Percentiles rank a stretch among this genome's conserved stretches.
Evolutionary conservation across 2,797 vertebrate genomes (phyloP).

Genomic region (Aselliscus stoliczkanus): DNA sequence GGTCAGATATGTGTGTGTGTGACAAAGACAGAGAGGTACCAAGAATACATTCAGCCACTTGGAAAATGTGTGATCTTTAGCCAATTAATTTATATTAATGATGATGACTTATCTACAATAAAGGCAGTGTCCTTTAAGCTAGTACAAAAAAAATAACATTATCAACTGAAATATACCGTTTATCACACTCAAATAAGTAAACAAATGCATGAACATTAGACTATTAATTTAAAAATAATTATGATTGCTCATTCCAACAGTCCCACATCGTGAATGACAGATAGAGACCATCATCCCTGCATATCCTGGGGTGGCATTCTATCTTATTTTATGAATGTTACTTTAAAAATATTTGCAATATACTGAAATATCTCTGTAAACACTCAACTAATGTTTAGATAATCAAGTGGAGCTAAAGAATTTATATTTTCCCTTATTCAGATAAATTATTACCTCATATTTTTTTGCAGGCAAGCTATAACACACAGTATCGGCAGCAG

Average conservation of each 20-base stretch:
- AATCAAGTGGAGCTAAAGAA: not conserved
- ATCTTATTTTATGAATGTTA: not conserved
- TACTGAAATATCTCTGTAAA: not conserved
- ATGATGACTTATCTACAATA: not conserved
- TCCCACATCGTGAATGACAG: not conserved
- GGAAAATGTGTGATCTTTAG: not conserved
- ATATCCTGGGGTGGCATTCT: accelerated
- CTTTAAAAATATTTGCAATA: not conserved
- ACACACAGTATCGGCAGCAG: not conserved
- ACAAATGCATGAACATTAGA: not conserved
- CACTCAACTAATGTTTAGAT: not conserved
- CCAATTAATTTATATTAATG: not conserved
- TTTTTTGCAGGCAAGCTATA: not conserved
- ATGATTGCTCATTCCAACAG: not conserved
- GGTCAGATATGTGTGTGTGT: not conserved
- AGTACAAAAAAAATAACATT: not conserved
- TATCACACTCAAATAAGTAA: not conserved
- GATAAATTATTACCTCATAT: not conserved
- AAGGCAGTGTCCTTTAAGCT: not conserved
- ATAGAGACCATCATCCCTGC: accelerated
- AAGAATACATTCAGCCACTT: not conserved
- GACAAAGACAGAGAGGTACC: not conserved
- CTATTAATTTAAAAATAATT: not conserved
- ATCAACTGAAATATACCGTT: not conserved
- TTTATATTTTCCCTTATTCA: not conserved